Conservation (phyloP, 2,888 invertebrate species). For the Cryptus viduatorius region DNA sequence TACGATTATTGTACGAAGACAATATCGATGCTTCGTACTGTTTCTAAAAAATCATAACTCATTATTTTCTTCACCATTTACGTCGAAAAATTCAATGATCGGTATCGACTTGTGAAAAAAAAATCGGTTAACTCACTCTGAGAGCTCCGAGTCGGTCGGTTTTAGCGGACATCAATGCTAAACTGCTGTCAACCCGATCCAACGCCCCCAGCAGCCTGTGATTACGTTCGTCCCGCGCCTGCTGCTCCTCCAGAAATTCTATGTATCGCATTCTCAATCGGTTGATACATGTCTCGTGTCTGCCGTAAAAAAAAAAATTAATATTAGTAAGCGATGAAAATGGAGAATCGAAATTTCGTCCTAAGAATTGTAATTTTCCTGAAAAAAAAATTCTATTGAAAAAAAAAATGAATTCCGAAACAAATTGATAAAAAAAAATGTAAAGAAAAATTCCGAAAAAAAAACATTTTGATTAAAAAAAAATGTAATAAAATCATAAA, state of each 20-base stretch:
- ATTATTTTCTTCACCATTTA: too few species aligned
- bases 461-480: too few species aligned
- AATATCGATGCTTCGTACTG: conserved; percentile 79
- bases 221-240: conserved; percentile 87
- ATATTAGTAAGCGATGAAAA: too few species aligned
- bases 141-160: conserved; percentile 87
- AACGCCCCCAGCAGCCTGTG: conserved; percentile 87
- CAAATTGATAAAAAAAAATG: too few species aligned
- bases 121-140: conserved; percentile 82
- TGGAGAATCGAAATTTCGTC: too few species aligned
- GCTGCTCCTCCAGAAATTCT: conserved; percentile 87
- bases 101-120: too few species aligned
- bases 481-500: too few species aligned
- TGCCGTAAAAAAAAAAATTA: conserved; percentile 69
- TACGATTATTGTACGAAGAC: conserved; percentile 69
- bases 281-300: conserved; percentile 82
- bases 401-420: too few species aligned
- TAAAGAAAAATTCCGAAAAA: too few species aligned
- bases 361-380: too few species aligned
- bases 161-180: conserved; percentile 87
- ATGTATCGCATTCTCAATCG: conserved; percentile 85
- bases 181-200: conserved; percentile 87
- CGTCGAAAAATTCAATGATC: too few species aligned
- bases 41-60: conserved; percentile 75
- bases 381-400: too few species aligned